phyloP scores from a whole-genome alignment of 2,888 invertebrate genomes.

The Chrysodeixis includens region DNA sequence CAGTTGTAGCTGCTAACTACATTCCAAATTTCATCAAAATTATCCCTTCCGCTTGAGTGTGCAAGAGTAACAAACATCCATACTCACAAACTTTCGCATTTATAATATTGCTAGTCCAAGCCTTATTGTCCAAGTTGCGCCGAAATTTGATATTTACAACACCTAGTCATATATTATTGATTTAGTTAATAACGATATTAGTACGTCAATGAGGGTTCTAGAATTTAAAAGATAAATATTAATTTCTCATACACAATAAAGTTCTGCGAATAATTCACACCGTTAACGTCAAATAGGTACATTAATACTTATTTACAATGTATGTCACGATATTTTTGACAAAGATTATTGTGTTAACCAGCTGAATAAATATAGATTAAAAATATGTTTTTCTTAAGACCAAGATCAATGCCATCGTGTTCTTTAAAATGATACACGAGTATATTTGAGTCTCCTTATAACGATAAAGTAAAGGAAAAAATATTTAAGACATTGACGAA shows the following conservation, averaged over 20 bases:
- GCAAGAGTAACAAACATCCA: too few species aligned
- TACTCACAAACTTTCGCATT: too few species aligned
- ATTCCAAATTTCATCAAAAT: too few species aligned
- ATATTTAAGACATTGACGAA: too few species aligned
- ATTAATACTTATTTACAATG: not conserved
- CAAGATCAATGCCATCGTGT: not conserved
- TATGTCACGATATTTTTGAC: not conserved
- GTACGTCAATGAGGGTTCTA: not conserved
- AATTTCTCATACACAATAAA: not conserved
- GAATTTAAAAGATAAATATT: slow-evolving; percentile 3
- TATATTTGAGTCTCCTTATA: too few species aligned
- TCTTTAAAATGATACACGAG: not conserved
- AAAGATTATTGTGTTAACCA: not conserved
- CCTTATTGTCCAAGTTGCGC: too few species aligned
- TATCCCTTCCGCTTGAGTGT: too few species aligned
- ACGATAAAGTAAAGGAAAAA: too few species aligned
- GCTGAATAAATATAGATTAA: not conserved
- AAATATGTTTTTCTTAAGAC: not conserved
- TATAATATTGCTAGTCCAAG: too few species aligned
- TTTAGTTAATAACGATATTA: not conserved
- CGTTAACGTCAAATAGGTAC: not conserved
- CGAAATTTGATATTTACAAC: too few species aligned
- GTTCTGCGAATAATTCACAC: not conserved
- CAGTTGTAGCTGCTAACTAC: too few species aligned
- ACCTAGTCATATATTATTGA: not conserved